phyloP scores from a whole-genome alignment of 2,888 invertebrate genomes.

The Tenthredo scrophulariae region DNA sequence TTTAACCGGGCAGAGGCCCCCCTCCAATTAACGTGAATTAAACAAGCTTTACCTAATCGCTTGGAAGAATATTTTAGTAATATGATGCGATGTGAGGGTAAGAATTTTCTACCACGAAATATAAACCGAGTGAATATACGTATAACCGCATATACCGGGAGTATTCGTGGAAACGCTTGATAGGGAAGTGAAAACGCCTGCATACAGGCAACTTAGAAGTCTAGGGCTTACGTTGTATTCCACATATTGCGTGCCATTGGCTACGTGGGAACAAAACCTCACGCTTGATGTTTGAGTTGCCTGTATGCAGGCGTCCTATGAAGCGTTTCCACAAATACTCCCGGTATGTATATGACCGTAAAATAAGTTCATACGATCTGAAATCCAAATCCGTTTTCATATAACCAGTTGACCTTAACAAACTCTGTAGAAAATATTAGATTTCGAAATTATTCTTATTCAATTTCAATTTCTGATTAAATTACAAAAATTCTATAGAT shows the following conservation, averaged over 20 bases:
- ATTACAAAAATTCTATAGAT: background rate
- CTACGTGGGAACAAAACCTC: no score
- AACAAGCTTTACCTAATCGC: slow-evolving; percentile 33
- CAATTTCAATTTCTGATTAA: background rate
- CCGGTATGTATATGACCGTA: background rate
- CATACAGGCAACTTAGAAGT: no score
- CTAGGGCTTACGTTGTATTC: no score
- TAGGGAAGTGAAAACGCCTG: no score
- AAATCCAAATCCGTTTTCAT: background rate
- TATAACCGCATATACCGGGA: no score
- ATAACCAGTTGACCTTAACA: background rate
- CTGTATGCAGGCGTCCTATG: no score
- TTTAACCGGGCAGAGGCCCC: background rate
- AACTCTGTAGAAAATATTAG: background rate
- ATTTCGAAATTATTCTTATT: no score
- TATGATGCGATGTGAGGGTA: background rate
- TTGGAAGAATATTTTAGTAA: slow-evolving; percentile 35
- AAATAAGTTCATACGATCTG: background rate
- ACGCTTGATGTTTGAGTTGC: no score
- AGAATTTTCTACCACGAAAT: background rate
- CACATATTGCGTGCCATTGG: no score
- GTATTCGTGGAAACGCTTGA: no score
- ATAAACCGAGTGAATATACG: background rate
- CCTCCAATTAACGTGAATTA: slow-evolving; percentile 37
- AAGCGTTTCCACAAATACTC: no score